Evolutionary conservation across 2,113 vertebrate genomes (phyloP).

Genomic region (Phylloscopus whistleri): DNA sequence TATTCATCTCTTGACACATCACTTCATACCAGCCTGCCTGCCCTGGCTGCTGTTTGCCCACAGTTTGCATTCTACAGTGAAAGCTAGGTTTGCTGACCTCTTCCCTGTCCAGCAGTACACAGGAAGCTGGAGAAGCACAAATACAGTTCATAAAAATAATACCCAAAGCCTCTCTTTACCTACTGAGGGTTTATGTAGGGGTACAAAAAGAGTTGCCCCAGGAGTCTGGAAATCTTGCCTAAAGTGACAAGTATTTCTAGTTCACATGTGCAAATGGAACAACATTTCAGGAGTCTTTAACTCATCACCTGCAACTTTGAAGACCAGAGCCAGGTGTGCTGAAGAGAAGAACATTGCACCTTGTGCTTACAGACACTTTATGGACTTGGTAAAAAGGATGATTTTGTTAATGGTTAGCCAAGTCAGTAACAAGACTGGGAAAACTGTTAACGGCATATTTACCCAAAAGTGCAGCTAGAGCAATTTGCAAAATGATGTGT

Average conservation of each 20-base stretch:
- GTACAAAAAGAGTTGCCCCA: neutral
- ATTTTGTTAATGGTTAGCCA: constrained; percentile 8
- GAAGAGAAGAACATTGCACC: neutral
- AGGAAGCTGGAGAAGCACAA: neutral
- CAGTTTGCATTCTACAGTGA: neutral
- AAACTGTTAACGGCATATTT: neutral
- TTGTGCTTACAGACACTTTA: neutral
- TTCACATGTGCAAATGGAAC: neutral
- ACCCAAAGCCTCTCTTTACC: neutral
- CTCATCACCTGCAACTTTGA: neutral
- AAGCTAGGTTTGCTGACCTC: neutral
- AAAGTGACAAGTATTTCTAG: neutral
- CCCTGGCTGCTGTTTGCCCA: neutral
- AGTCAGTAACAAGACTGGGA: neutral
- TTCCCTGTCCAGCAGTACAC: neutral
- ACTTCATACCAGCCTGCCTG: neutral
- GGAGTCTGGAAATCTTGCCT: neutral
- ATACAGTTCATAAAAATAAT: neutral
- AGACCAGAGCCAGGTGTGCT: neutral
- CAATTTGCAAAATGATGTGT: neutral
- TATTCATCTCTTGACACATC: neutral
- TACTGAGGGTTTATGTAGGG: neutral
- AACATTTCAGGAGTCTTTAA: neutral
- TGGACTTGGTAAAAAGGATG: neutral
- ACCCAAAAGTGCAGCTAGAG: neutral